A percentile compares a stretch with the other conserved stretches of the same genome.
Conservation (phyloP, 2,888 invertebrate genomes). For the Scaptomyza caliginosa region DNA sequence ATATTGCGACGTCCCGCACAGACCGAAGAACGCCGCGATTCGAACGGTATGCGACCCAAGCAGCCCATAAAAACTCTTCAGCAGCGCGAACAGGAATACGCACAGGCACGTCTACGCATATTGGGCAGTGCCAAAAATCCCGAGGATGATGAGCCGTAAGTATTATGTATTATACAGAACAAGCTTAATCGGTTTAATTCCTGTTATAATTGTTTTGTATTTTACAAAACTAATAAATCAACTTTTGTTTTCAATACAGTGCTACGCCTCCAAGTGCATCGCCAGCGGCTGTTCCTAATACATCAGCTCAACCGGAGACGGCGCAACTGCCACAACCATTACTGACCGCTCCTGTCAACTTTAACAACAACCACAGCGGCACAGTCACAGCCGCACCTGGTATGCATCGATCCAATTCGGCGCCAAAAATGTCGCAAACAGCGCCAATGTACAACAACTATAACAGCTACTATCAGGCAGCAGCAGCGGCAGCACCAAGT, state of each 20-base stretch:
- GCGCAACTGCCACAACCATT: not conserved
- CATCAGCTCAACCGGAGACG: conserved; percentile 25
- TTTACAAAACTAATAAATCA: no score
- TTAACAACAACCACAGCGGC: conserved; percentile 51
- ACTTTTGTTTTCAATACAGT: conserved; percentile 16
- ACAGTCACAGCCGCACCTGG: conserved; percentile 38
- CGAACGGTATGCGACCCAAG: conserved; percentile 87
- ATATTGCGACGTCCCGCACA: conserved; percentile 91
- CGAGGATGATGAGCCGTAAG: conserved; percentile 88
- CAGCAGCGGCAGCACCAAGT: conserved; percentile 19
- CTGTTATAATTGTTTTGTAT: no score
- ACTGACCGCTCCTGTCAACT: conserved; percentile 34
- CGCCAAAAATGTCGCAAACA: conserved; percentile 67
- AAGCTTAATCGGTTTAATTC: no score
- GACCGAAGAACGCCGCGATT: conserved; percentile 86
- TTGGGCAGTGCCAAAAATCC: conserved; percentile 93
- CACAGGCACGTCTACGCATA: conserved; percentile 95
- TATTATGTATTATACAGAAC: conserved; percentile 19
- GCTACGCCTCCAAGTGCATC: conserved; percentile 33
- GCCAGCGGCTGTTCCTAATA: conserved; percentile 22
- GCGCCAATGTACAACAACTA: conserved; percentile 61
- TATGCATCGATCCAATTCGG: conserved; percentile 74
- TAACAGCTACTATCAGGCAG: conserved; percentile 61
- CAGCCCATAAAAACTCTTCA: conserved; percentile 93
- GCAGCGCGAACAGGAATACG: conserved; percentile 97